Percentiles rank a stretch among this genome's conserved stretches.
Evolutionary conservation across 2,888 invertebrate species (phyloP).

Genomic region (Pristionchus maxplancki): DNA sequence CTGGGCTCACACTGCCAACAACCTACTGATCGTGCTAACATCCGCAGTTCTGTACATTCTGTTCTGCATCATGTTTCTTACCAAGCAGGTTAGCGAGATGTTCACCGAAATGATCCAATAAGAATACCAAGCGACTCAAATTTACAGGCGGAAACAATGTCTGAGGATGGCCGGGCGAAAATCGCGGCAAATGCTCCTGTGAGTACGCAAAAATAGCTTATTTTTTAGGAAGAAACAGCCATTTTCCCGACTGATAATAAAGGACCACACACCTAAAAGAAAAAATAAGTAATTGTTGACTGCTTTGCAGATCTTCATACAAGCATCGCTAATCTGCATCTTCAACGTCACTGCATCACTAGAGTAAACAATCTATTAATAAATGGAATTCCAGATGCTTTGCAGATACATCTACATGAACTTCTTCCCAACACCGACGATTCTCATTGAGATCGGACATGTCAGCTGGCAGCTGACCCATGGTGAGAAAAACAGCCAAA

Average conservation of each 20-base stretch:
- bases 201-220: no score
- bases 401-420: conserved; percentile 31
- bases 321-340: conserved; percentile 10
- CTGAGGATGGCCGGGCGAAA: neutral
- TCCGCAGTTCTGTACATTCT: neutral
- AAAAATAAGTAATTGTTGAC: no score
- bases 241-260: no score
- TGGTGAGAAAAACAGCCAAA: neutral
- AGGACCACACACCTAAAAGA: no score
- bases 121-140: neutral
- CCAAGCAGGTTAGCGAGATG: neutral
- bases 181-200: neutral
- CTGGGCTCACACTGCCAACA: conserved; percentile 1
- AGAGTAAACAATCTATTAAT: neutral
- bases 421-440: neutral
- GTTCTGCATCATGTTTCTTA: neutral
- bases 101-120: neutral
- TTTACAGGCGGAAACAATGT: neutral
- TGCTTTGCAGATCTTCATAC: conserved; percentile 19
- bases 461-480: conserved; percentile 1
- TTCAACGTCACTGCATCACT: conserved; percentile 17
- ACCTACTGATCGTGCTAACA: neutral
- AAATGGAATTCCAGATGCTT: neutral
- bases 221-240: no score
- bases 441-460: neutral